phyloP scores from a whole-genome alignment of 2,113 vertebrate species.

The Ciconia maguari region DNA sequence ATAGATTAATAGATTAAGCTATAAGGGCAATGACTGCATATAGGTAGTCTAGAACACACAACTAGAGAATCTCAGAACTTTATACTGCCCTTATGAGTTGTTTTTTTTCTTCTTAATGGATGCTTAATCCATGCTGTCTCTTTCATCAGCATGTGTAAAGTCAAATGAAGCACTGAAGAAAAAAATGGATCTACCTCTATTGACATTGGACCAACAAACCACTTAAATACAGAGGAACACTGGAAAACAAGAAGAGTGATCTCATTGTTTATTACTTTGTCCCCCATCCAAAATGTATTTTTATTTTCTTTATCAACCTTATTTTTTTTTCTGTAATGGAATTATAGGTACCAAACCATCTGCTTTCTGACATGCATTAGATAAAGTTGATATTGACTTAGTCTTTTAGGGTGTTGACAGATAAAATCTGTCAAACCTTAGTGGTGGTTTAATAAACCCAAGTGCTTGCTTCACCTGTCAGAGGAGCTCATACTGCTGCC shows the following conservation, averaged over 20 bases:
- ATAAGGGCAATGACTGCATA: background rate
- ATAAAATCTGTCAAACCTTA: background rate
- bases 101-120: background rate
- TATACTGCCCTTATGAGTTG: background rate
- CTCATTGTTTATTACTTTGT: background rate
- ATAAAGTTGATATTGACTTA: background rate
- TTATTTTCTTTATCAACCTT: background rate
- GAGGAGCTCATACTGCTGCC: background rate
- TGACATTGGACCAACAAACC: background rate
- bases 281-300: background rate
- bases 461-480: background rate
- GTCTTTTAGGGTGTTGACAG: background rate
- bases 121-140: background rate
- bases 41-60: background rate
- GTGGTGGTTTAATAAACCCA: background rate
- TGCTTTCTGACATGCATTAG: background rate
- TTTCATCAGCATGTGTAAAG: background rate
- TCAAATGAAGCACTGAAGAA: background rate
- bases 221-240: background rate
- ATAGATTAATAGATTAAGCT: background rate
- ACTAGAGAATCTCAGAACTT: background rate
- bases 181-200: background rate
- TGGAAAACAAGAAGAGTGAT: background rate
- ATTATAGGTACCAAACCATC: background rate
- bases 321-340: background rate